These are phyloP conservation scores for Invenusta paracnida DNA, from an alignment of 2,888 invertebrate genomes.

Conservation along the genomic window DNA sequence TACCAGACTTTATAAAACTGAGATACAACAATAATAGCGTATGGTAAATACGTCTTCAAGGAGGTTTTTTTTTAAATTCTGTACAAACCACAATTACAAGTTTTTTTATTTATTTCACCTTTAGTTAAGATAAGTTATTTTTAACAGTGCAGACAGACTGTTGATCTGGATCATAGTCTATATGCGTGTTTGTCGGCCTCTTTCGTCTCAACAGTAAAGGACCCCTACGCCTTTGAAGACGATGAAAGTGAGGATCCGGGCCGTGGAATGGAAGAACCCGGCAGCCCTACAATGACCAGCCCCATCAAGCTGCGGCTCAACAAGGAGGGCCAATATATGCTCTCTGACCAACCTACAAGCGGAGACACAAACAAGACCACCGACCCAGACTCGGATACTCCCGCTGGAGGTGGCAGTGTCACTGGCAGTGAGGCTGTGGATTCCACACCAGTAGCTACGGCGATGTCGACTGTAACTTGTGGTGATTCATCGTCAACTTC, in stretches of 20 bases:
- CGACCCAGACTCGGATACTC: background rate
- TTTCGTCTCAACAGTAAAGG: constrained; percentile 4
- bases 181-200: too few relatives aligned
- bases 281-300: constrained; percentile 20
- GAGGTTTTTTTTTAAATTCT: too few relatives aligned
- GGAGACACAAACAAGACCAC: background rate
- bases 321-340: background rate
- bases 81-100: too few relatives aligned
- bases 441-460: background rate
- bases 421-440: background rate
- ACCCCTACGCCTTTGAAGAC: constrained; percentile 41
- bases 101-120: too few relatives aligned
- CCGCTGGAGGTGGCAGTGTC: background rate
- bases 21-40: too few relatives aligned
- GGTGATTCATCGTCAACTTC: too few relatives aligned
- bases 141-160: too few relatives aligned
- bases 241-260: constrained; percentile 17
- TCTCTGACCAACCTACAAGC: background rate
- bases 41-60: too few relatives aligned
- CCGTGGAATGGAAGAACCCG: background rate
- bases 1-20: too few relatives aligned
- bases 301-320: background rate
- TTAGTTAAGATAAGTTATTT: too few relatives aligned
- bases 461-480: too few relatives aligned
- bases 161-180: too few relatives aligned